Conservation (phyloP, 2,888 invertebrate species). For the Hydrotaea diabolus region DNA sequence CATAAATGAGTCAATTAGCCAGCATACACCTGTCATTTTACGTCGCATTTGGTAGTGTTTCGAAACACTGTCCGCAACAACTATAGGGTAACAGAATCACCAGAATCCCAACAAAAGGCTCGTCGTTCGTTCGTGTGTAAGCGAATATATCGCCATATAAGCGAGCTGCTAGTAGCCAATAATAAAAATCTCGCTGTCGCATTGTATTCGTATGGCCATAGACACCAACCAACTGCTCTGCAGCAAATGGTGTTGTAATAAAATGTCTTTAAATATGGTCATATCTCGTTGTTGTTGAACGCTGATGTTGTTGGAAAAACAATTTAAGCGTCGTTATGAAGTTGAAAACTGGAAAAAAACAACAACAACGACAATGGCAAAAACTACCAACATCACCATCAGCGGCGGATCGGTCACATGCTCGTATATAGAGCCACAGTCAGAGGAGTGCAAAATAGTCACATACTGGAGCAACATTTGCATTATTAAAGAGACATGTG, state of each 20-base stretch:
- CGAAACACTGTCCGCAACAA: too few species aligned
- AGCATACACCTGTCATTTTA: too few species aligned
- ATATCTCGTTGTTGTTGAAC: slow-evolving; percentile 35
- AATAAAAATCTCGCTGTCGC: slow-evolving; percentile 6
- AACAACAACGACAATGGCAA: neutral
- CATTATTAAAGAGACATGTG: slow-evolving; percentile 32
- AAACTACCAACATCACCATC: neutral
- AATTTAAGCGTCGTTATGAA: slow-evolving; percentile 27
- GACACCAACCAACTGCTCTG: neutral
- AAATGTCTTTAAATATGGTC: slow-evolving; percentile 42
- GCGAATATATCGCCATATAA: too few species aligned
- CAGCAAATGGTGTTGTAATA: slow-evolving; percentile 47
- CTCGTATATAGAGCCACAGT: too few species aligned
- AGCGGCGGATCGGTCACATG: neutral
- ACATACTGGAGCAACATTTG: slow-evolving; percentile 35
- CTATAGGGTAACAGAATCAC: too few species aligned
- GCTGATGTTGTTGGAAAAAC: neutral
- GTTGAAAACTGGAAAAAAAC: neutral
- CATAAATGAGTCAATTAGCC: too few species aligned
- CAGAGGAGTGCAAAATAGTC: neutral
- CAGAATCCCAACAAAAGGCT: neutral
- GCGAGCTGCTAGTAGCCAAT: too few species aligned
- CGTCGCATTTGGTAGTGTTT: too few species aligned
- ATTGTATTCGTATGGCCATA: neutral
- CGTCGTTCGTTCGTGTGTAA: too few species aligned